A percentile compares a stretch with the other conserved stretches of the same genome.
Conservation (phyloP, 2,113 vertebrate genomes). For the Cheirogaleus medius region DNA sequence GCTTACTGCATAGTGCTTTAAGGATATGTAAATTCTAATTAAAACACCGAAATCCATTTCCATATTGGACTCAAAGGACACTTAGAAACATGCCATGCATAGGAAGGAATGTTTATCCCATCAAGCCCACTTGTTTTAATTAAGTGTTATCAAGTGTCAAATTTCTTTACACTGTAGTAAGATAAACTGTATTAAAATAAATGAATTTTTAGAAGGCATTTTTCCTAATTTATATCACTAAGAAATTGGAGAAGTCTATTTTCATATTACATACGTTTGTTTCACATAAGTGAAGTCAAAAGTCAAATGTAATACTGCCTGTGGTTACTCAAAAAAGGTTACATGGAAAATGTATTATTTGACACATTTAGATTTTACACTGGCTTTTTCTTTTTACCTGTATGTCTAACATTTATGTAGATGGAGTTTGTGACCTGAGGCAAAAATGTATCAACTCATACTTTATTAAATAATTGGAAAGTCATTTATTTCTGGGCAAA, state of each 20-base stretch:
- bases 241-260: slow-evolving; percentile 20
- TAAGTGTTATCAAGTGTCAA: slow-evolving; percentile 22
- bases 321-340: too few species aligned
- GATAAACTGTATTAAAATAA: slow-evolving; percentile 37
- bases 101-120: slow-evolving; percentile 1
- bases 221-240: slow-evolving; percentile 19
- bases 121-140: not conserved
- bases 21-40: not conserved
- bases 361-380: slow-evolving; percentile 39
- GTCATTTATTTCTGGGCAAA: not conserved
- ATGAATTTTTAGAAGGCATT: not conserved
- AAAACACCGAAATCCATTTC: slow-evolving; percentile 43
- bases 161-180: not conserved
- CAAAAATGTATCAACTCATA: slow-evolving; percentile 34
- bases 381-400: not conserved
- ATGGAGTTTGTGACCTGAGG: not conserved
- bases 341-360: slow-evolving; percentile 52
- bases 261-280: not conserved
- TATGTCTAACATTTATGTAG: slow-evolving; percentile 34
- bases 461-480: not conserved
- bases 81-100: not conserved
- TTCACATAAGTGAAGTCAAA: slow-evolving; percentile 54
- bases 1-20: not conserved
- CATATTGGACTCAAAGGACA: slow-evolving; percentile 33
- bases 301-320: slow-evolving; percentile 45